These are phyloP conservation scores for Ophion ventricosus DNA, from an alignment of 2,888 invertebrate species.

Conservation along the genomic window DNA sequence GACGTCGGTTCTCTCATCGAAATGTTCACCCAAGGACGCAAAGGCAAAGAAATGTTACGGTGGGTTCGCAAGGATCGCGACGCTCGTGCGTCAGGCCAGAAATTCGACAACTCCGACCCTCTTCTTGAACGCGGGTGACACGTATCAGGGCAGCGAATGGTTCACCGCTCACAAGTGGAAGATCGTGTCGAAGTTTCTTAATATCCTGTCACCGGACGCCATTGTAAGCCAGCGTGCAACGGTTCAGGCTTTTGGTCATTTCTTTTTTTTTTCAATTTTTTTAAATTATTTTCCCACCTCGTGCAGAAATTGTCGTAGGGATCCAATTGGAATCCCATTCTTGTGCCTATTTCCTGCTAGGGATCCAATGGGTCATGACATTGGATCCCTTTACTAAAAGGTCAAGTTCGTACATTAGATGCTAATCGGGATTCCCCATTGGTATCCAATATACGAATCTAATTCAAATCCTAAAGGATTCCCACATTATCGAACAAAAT, in stretches of 20 bases:
- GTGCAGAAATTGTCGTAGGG: no score
- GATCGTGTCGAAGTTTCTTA: constrained; percentile 91
- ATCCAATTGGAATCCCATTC: no score
- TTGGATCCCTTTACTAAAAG: no score
- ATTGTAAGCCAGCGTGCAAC: constrained; percentile 86
- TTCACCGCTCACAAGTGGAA: constrained; percentile 92
- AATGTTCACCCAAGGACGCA: constrained; percentile 83
- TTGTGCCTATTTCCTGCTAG: no score
- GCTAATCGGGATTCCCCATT: no score
- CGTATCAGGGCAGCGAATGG: constrained; percentile 95
- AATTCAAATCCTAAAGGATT: no score
- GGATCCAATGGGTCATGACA: no score
- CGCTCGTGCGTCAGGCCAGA: constrained; percentile 87
- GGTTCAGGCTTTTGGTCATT: background rate
- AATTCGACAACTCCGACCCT: constrained; percentile 87
- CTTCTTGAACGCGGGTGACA: constrained; percentile 97
- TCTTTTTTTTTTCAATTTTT: no score
- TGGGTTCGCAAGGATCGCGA: constrained; percentile 92
- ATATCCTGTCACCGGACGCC: constrained; percentile 91
- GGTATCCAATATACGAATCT: no score
- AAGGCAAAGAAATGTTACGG: constrained; percentile 90
- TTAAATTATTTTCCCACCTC: no score
- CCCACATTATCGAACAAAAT: no score
- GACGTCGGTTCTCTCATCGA: constrained; percentile 88
- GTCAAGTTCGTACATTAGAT: no score